A percentile compares a stretch with the other conserved stretches of the same genome.
Conservation (phyloP, 2,888 invertebrate genomes). For the Troilus luridus region DNA sequence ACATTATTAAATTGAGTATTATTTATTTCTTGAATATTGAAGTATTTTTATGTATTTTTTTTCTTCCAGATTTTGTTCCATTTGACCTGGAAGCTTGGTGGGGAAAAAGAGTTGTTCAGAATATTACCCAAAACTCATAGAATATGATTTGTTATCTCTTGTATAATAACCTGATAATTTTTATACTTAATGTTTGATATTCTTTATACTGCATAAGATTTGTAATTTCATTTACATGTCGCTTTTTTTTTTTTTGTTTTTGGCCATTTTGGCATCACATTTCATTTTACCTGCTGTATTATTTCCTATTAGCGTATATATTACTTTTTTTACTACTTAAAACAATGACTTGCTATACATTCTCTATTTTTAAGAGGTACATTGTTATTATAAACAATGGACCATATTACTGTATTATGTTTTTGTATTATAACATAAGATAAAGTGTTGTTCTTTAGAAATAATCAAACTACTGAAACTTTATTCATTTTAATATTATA, state of each 20-base stretch:
- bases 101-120: slow-evolving; percentile 66
- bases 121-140: slow-evolving; percentile 65
- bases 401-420: background rate
- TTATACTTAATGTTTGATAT: slow-evolving; percentile 55
- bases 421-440: background rate
- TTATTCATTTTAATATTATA: background rate
- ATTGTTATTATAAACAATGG: background rate
- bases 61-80: slow-evolving; percentile 66
- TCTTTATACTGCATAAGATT: slow-evolving; percentile 43
- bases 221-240: background rate
- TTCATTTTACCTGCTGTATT: background rate
- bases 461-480: background rate
- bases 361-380: background rate
- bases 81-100: slow-evolving; percentile 67
- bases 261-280: background rate
- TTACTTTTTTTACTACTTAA: background rate
- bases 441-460: background rate
- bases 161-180: slow-evolving; percentile 44
- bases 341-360: background rate
- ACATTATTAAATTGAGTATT: no score
- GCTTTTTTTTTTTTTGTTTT: background rate
- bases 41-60: background rate
- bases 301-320: background rate
- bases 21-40: background rate
- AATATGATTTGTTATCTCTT: slow-evolving; percentile 21